Evolutionary conservation across 1,140 invertebrate species (phyloP).

Genomic region (Pachypeltis micranthus): DNA sequence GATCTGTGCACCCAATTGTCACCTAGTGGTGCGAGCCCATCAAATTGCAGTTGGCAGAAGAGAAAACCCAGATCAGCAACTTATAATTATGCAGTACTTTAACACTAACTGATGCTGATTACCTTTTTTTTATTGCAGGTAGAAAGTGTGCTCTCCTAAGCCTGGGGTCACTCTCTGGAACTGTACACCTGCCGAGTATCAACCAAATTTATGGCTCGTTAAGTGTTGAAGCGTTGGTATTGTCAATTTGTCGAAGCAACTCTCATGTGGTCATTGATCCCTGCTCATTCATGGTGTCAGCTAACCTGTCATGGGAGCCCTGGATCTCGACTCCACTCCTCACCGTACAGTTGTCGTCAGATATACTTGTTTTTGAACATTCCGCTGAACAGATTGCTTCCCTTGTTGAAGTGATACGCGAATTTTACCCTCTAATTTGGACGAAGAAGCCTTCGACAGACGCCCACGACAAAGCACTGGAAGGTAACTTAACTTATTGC

Average conservation of each 20-base stretch:
- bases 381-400: conserved; percentile 8
- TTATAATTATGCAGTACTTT: no score
- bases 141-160: conserved; percentile 13
- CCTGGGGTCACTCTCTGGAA: neutral
- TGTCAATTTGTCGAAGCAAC: neutral
- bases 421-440: neutral
- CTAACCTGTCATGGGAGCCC: conserved; percentile 43
- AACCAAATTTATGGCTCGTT: conserved; percentile 11
- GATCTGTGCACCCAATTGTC: no score
- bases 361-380: conserved; percentile 13
- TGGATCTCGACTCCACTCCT: conserved; percentile 34
- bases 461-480: neutral
- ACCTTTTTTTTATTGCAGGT: conserved; percentile 2
- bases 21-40: no score
- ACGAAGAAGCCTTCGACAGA: neutral
- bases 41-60: no score
- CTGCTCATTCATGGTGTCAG: conserved; percentile 40
- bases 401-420: neutral
- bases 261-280: conserved; percentile 41
- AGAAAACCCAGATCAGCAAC: no score
- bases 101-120: no score
- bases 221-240: neutral
- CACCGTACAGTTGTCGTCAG: conserved; percentile 8
- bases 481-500: no score
- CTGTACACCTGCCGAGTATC: neutral